phyloP scores from a whole-genome alignment of 2,113 vertebrate species.

The Hiodon alosoides region DNA sequence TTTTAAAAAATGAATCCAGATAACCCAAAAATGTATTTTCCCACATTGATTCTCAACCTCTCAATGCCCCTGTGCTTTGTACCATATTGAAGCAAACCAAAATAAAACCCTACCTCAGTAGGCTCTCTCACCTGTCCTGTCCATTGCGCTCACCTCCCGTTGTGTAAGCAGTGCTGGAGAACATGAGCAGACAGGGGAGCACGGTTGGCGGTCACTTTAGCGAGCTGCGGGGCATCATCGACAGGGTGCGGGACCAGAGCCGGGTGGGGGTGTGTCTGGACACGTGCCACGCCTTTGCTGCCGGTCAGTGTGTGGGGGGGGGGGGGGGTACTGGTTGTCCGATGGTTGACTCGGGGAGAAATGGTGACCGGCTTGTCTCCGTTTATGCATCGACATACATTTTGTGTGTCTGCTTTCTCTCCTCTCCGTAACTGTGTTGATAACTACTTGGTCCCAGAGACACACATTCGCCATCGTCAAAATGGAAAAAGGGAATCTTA shows the following conservation, averaged over 20 bases:
- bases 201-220: slow-evolving; percentile 63
- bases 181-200: slow-evolving; percentile 70
- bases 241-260: slow-evolving; percentile 60
- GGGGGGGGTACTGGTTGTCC: neutral
- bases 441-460: no score
- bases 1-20: no score
- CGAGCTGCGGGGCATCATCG: slow-evolving; percentile 64
- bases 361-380: neutral
- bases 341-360: neutral
- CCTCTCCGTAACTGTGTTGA: no score
- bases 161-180: slow-evolving; percentile 60
- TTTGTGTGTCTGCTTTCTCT: no score
- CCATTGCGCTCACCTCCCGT: neutral
- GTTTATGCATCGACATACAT: neutral
- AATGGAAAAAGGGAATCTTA: no score
- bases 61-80: neutral
- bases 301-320: slow-evolving; percentile 48
- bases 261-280: slow-evolving; percentile 68
- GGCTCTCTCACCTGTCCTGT: neutral
- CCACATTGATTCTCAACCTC: no score
- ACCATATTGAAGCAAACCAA: no score
- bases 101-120: no score
- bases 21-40: no score
- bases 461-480: no score
- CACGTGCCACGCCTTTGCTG: slow-evolving; percentile 71